Percentiles rank a stretch among this genome's conserved stretches.
These are phyloP conservation scores for Anabacerthia variegaticeps DNA, from an alignment of 2,797 vertebrate genomes.

Conservation along the genomic window DNA sequence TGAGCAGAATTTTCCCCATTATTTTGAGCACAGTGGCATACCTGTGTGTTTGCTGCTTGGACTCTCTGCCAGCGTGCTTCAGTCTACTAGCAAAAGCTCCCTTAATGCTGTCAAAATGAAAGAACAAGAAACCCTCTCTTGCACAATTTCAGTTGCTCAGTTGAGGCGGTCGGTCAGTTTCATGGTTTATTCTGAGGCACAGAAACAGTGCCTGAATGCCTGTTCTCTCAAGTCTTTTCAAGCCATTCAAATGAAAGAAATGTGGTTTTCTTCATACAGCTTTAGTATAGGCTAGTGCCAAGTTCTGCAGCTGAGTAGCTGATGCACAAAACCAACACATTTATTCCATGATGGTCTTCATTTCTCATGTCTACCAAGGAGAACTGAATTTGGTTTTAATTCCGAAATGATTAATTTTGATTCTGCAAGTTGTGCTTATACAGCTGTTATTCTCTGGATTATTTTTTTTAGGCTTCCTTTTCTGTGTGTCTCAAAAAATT, in stretches of 20 bases:
- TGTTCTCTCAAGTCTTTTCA: background rate
- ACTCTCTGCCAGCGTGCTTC: background rate
- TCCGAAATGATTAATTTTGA: background rate
- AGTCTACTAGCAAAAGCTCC: background rate
- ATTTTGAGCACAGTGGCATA: background rate
- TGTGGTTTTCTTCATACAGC: background rate
- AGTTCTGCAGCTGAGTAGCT: background rate
- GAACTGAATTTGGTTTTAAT: background rate
- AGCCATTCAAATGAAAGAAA: background rate
- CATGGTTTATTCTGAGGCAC: background rate
- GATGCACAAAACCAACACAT: background rate
- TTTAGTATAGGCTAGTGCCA: background rate
- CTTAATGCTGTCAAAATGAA: background rate
- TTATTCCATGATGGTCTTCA: background rate
- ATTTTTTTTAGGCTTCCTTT: background rate
- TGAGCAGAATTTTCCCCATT: background rate
- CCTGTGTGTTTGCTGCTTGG: background rate
- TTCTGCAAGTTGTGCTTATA: background rate
- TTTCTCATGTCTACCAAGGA: background rate
- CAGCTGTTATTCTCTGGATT: background rate
- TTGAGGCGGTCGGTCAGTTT: background rate
- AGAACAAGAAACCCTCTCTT: background rate
- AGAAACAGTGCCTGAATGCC: background rate
- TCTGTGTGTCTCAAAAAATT: background rate
- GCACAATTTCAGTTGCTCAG: background rate